A percentile compares a stretch with the other conserved stretches of the same genome.
Conservation (phyloP, 1,140 invertebrate genomes). For the Plutomurus gul region DNA sequence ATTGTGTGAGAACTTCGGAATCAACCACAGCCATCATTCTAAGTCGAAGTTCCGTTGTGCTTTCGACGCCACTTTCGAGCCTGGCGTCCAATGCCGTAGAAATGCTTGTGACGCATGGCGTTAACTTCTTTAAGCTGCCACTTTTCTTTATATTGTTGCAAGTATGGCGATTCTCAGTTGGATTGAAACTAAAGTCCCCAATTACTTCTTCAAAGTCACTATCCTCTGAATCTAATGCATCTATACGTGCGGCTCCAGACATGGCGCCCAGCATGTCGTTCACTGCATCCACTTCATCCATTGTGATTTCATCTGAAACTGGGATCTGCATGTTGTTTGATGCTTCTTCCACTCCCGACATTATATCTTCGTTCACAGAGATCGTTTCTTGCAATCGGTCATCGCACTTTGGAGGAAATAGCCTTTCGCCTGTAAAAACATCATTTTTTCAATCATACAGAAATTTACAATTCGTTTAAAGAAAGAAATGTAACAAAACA, state of each 20-base stretch:
- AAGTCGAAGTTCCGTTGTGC: constrained; percentile 54
- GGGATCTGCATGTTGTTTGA: neutral
- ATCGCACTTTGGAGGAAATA: constrained; percentile 37
- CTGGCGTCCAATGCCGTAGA: constrained; percentile 55
- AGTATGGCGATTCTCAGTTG: neutral
- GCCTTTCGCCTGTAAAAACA: constrained; percentile 41
- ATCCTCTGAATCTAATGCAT: constrained; percentile 68
- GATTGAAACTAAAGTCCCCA: constrained; percentile 27
- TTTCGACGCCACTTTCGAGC: constrained; percentile 54
- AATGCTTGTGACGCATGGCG: constrained; percentile 50
- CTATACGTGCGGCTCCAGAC: neutral
- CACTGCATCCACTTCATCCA: constrained; percentile 43
- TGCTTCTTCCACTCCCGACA: constrained; percentile 46
- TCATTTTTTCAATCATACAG: too few species aligned
- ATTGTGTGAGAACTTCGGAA: constrained; percentile 45
- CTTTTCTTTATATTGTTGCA: neutral
- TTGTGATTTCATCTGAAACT: constrained; percentile 37
- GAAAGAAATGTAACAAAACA: neutral
- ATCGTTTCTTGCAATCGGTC: constrained; percentile 33
- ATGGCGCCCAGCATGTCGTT: constrained; percentile 14
- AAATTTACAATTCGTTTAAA: too few species aligned
- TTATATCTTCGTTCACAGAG: constrained; percentile 37
- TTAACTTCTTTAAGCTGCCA: constrained; percentile 29
- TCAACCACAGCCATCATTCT: constrained; percentile 55
- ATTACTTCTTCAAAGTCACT: constrained; percentile 68